Evolutionary conservation across 2,113 vertebrate species (phyloP), one percentile per base, ranked within the genome.

Genomic region (Promerops cafer): DNA sequence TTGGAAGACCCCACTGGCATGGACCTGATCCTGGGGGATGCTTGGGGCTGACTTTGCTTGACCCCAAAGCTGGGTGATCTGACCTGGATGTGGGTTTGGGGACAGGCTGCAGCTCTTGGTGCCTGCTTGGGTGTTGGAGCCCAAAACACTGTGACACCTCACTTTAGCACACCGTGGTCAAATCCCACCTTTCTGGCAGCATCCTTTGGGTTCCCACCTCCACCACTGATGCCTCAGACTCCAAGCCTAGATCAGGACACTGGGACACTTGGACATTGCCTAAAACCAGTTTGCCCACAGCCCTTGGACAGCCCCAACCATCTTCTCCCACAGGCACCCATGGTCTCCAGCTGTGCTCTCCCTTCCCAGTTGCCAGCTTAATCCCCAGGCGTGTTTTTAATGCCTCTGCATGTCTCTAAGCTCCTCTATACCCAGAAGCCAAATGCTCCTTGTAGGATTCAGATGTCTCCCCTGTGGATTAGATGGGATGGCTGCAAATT

Each of bases 371-470:
- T 87, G 44, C 91, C 20, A 12, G 33, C 24, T 96, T 97, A 96
- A 97, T 95, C 96, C 95, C 87, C 79, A 5, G 56, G 93, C 12
- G 49, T 71, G 72, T 71, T 83, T 90, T 97, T 96, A 94, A 96
- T 96, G 93, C 77, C 79, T 89, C 93, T 87, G 93, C 88, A 52
- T 49, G 71, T 80, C 87, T 57, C 72, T 91, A 94, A 90, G 94
- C 69, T 82, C 63, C n/a, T 96, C 77, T 74, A 47, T 66, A 77
- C 71, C 87, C 49, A 64, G 66, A 81, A 95, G 75, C 81, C 77
- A 95, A 94, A 74, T 91, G 89, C 39, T 87, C 79, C 72, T 91
- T 70, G 84, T 59, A 72, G 86, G 89, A 88, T 96, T 95, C 83
- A 11, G 72, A 89, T 64, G 71, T 83, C 83, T 82, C 81, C 83